Evolutionary conservation across 2,797 vertebrate species (phyloP).

Genomic region (Salarias fasciatus): DNA sequence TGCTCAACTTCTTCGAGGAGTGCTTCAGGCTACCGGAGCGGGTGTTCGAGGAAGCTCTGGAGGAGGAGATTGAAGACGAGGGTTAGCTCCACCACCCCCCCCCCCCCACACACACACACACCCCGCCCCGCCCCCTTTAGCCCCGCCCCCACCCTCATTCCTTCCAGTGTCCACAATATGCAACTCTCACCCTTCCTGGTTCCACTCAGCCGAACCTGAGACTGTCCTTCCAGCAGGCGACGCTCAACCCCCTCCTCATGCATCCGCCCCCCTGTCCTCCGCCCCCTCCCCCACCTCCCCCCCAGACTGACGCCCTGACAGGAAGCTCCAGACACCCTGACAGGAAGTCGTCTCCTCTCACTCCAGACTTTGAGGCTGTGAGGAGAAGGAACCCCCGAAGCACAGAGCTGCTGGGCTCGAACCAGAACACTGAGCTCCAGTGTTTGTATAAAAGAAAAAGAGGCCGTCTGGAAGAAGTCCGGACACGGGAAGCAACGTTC

Average conservation of each 20-base stretch:
- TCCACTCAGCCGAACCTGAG: constrained; percentile 40
- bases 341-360: constrained; percentile 47
- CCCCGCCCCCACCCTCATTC: constrained; percentile 25
- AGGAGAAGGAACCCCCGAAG: constrained; percentile 61
- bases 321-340: constrained; percentile 39
- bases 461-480: constrained; percentile 43
- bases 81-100: constrained; percentile 80
- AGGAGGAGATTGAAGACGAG: constrained; percentile 91
- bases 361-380: constrained; percentile 47
- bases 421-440: constrained; percentile 37
- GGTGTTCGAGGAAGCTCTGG: constrained; percentile 82
- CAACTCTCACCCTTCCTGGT: constrained; percentile 56
- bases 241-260: constrained; percentile 8
- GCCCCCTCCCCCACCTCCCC: no score
- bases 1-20: constrained; percentile 93
- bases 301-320: no score
- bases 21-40: constrained; percentile 93
- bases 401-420: constrained; percentile 71
- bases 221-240: constrained; percentile 57
- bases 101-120: constrained; percentile 2
- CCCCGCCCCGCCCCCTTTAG: constrained; percentile 15
- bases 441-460: constrained; percentile 23
- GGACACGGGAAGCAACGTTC: constrained; percentile 63
- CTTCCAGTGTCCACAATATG: constrained; percentile 56
- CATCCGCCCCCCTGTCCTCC: neutral